These are phyloP conservation scores for Cricetomys ansorgei DNA, from an alignment of 2,113 vertebrate species.

Conservation along the genomic window DNA sequence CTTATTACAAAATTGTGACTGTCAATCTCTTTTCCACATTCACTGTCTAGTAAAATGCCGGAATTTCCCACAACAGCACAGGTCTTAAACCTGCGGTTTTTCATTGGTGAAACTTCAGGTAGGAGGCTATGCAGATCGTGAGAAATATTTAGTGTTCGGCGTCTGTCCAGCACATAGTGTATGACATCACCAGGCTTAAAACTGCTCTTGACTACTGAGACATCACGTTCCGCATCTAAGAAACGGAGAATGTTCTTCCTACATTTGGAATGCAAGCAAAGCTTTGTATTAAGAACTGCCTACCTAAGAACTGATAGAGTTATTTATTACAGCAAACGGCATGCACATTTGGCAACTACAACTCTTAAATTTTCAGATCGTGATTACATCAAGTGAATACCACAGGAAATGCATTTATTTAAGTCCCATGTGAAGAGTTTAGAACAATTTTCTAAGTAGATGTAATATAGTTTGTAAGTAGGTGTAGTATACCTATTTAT, in stretches of 20 bases:
- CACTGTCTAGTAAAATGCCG: constrained; percentile 91
- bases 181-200: constrained; percentile 94
- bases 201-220: constrained; percentile 93
- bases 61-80: constrained; percentile 95
- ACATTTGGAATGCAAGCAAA: constrained; percentile 67
- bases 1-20: constrained; percentile 93
- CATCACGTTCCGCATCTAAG: constrained; percentile 92
- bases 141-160: constrained; percentile 92
- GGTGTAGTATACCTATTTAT: not conserved
- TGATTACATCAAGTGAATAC: not conserved
- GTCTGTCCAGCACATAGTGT: constrained; percentile 92
- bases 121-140: constrained; percentile 91
- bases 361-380: not conserved
- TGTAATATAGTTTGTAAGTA: not conserved
- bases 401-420: not conserved
- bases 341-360: not conserved
- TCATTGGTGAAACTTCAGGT: constrained; percentile 94
- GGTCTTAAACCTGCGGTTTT: constrained; percentile 92
- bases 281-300: fast-evolving
- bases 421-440: not conserved
- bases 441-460: not conserved
- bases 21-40: constrained; percentile 93
- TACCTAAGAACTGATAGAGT: not conserved
- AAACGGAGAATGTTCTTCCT: constrained; percentile 94
- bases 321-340: not conserved